Base-by-base conservation (phyloP, 2,113 vertebrate species). In the Cacatua alba region DNA sequence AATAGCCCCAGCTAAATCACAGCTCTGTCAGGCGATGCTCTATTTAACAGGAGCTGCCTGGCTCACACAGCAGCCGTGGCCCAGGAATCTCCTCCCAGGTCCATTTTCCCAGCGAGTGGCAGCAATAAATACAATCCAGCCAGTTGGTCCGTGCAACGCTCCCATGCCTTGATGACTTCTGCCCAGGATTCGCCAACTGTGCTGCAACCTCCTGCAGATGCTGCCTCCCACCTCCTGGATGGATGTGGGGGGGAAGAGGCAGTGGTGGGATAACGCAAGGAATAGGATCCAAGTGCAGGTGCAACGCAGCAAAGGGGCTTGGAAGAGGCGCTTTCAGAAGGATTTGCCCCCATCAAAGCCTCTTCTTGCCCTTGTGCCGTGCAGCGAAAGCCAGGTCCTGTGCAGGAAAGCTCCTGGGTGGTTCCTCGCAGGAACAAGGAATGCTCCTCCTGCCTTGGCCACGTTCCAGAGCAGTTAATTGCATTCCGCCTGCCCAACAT, bases 21-120 rank as follows among this genome's bases (percentile, higher is more conserved):
- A 78, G 95, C 83, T 91, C 94, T 93, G 94, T 69, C 96, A 96
- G 95, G 96, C 92, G 13, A 93, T 86, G 95, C 95, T 96, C 95
- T 96, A 94, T 95, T 97, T 88, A 97, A 94, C 97, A 92, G 90
- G 18, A 94, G 84, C 92, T 82, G 94, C 94, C 76, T 6, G 8
- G 60, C 94, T 78, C 44, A 3, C 43, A 1, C 82, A 63, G 87
- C 92, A 75, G 64, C 87, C 29, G 1, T 64, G 2, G 88, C 92
- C 94, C 86, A 90, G 92, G 92, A 86, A 93, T 74, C 94, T 92
- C 86, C 95, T 96, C 96, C 88, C 3, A 67, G 94, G 94, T 76
- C 94, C 94, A 93, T 96, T 97, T 95, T 49, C 94, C 60, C 96
- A 68, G 90, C 17, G 57, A 97, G 96, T 43, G 91, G 92, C 82